Conservation (phyloP, 2,888 invertebrate genomes). For the Volucella inanis region DNA sequence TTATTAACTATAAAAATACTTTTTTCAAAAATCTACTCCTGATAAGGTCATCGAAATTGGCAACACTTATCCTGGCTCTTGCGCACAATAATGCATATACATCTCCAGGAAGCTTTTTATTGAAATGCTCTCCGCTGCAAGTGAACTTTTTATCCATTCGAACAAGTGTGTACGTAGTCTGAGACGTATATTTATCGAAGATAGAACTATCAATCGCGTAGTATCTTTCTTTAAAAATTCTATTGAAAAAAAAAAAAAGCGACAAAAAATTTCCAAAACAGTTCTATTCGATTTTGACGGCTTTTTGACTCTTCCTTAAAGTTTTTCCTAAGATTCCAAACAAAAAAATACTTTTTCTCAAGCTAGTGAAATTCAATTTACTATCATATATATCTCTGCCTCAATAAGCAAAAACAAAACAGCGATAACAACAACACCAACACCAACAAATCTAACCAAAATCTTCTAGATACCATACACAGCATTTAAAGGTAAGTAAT, state of each 20-base stretch:
- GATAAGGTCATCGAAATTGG: no score
- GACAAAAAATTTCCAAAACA: slow-evolving; percentile 30
- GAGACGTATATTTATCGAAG: slow-evolving; percentile 62
- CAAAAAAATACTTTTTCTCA: background rate
- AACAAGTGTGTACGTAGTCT: slow-evolving; percentile 74
- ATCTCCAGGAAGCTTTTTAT: slow-evolving; percentile 40
- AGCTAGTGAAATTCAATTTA: slow-evolving; percentile 21
- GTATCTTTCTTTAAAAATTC: slow-evolving; percentile 42
- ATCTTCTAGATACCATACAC: background rate
- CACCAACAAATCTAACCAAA: background rate
- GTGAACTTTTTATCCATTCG: slow-evolving; percentile 71
- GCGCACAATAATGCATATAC: slow-evolving; percentile 44
- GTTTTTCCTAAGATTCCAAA: slow-evolving; percentile 26
- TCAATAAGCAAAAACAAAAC: background rate
- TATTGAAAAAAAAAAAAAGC: slow-evolving; percentile 25
- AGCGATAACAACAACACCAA: no score
- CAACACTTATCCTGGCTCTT: slow-evolving; percentile 30
- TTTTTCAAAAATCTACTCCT: no score
- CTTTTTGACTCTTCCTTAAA: slow-evolving; percentile 36
- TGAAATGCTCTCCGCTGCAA: slow-evolving; percentile 55
- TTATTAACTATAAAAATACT: no score
- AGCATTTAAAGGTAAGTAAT: slow-evolving; percentile 60
- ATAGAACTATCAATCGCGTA: slow-evolving; percentile 66
- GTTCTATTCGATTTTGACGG: slow-evolving; percentile 34
- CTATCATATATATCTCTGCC: slow-evolving; percentile 2